Evolutionary conservation across 2,888 invertebrate species (phyloP).

Genomic region (Tortricodes alternella): DNA sequence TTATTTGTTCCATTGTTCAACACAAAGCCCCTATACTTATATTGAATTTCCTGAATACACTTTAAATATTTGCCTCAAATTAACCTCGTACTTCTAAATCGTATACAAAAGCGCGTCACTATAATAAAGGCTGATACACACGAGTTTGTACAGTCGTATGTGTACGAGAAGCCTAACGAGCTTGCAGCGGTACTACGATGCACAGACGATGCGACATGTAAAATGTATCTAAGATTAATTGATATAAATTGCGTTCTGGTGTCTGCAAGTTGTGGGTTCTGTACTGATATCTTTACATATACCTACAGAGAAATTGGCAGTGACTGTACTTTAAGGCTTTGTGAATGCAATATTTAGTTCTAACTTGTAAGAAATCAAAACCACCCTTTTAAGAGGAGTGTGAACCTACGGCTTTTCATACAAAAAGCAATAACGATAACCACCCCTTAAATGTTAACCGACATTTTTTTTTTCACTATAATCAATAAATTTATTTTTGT

Average conservation of each 20-base stretch:
- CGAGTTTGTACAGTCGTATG: slow-evolving; percentile 13
- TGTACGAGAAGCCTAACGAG: slow-evolving; percentile 20
- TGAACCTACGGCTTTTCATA: no score
- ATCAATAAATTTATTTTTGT: no score
- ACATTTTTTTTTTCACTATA: no score
- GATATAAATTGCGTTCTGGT: slow-evolving; percentile 26
- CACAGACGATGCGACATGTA: slow-evolving; percentile 1
- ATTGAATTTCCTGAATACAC: not conserved
- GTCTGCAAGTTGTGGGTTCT: not conserved
- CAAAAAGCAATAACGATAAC: no score
- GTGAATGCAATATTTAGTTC: not conserved
- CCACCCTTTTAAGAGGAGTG: no score
- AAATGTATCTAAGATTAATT: slow-evolving; percentile 21
- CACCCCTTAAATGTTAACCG: no score
- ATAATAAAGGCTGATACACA: slow-evolving; percentile 18
- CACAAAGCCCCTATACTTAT: no score
- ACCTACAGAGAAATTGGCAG: not conserved
- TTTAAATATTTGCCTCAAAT: slow-evolving; percentile 7
- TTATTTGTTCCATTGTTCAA: no score
- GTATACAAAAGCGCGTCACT: slow-evolving; percentile 37
- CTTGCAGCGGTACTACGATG: slow-evolving; percentile 29
- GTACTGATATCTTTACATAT: slow-evolving; percentile 8
- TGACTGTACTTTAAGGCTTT: slow-evolving; percentile 21
- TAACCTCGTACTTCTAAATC: slow-evolving; percentile 26
- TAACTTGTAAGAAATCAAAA: no score